These are phyloP conservation scores for Parascotia fuliginaria DNA, from an alignment of 2,888 invertebrate genomes.

Conservation along the genomic window DNA sequence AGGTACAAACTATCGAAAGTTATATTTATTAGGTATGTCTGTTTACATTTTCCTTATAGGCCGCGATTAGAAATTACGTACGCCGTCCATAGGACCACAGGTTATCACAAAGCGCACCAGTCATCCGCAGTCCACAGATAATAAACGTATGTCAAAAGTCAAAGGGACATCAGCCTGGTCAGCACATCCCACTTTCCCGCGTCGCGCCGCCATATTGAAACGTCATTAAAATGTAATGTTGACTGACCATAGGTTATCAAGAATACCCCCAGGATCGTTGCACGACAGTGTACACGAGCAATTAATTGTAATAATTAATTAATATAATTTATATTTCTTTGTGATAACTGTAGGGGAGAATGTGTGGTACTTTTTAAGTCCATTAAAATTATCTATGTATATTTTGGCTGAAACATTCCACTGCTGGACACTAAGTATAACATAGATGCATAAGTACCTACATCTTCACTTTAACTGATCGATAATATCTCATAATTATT, in stretches of 20 bases:
- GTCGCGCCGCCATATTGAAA: constrained; percentile 33
- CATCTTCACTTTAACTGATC: too few species aligned
- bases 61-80: constrained; percentile 7
- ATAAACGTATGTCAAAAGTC: constrained; percentile 18
- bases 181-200: constrained; percentile 27
- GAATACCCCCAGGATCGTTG: constrained; percentile 38
- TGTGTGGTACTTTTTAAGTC: constrained; percentile 2
- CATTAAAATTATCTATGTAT: too few species aligned
- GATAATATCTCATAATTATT: too few species aligned
- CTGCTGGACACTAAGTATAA: too few species aligned
- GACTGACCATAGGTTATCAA: constrained; percentile 48
- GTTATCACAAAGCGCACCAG: too few species aligned
- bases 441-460: too few species aligned
- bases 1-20: background rate
- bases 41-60: background rate
- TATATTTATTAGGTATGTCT: background rate
- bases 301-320: constrained; percentile 28
- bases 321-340: constrained; percentile 22
- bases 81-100: background rate
- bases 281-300: constrained; percentile 18
- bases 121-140: constrained; percentile 6
- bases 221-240: constrained; percentile 36
- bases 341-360: constrained; percentile 13
- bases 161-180: constrained; percentile 23
- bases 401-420: too few species aligned